Percentiles rank a stretch among this genome's conserved stretches.
phyloP scores from a whole-genome alignment of 1,140 invertebrate genomes.

The Leptinotarsa lineolata region DNA sequence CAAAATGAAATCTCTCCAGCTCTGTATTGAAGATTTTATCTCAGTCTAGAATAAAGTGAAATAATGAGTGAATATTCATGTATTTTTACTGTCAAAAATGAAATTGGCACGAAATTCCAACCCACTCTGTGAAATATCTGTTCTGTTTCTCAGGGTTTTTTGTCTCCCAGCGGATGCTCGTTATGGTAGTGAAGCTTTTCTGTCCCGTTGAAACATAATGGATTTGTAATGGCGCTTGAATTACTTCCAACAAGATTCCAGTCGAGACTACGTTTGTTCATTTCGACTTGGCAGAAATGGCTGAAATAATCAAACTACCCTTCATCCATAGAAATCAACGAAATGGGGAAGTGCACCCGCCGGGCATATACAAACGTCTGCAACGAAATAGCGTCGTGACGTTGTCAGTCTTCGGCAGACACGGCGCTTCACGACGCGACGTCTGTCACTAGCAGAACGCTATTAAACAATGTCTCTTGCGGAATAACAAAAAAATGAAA shows the following conservation, averaged over 20 bases:
- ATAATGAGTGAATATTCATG: no score
- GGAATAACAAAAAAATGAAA: not conserved
- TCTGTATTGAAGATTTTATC: no score
- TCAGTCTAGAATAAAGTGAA: no score
- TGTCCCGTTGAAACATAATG: no score
- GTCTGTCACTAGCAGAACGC: slow-evolving; percentile 1
- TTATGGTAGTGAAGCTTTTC: no score
- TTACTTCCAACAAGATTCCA: not conserved
- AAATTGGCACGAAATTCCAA: no score
- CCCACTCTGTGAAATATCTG: no score
- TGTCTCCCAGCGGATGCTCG: no score
- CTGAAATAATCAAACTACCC: not conserved
- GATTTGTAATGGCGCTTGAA: no score
- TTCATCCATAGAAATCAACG: not conserved
- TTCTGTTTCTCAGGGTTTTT: no score
- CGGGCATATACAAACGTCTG: not conserved
- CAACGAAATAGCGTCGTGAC: not conserved
- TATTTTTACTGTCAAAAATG: no score
- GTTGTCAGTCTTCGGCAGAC: not conserved
- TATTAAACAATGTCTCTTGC: slow-evolving; percentile 6
- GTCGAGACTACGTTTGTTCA: not conserved
- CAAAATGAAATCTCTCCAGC: no score
- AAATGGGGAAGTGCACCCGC: not conserved
- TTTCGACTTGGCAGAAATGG: not conserved
- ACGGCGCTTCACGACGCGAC: not conserved